Evolutionary conservation across 2,797 vertebrate species (phyloP), one percentile per base, ranked within the genome.

Genomic region (Artibeus lituratus): DNA sequence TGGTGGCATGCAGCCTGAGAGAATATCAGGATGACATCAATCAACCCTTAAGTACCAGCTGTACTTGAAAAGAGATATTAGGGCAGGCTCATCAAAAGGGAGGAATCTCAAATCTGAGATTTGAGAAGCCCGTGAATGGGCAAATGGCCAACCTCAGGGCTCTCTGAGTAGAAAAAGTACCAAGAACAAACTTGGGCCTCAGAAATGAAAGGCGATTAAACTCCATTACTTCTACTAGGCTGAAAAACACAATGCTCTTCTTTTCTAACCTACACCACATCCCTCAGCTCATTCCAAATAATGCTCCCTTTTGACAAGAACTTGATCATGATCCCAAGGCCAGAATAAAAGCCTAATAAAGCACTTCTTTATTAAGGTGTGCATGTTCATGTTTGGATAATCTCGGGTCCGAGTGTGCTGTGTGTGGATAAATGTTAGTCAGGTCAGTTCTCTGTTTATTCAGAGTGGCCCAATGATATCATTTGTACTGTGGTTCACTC

Each of bases 61-160:
- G 92, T 92, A 82, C 90, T 95, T 91, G 80, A 70, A 77, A 95
- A 86, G 87, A 37, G 29, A 42, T 14, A 22, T 35, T 83, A 89
- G 55, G 44, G 7, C 12, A 53, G 73, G 47, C n/a, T 89, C 88
- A 92, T 81, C 62, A 83, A 94, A 51, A 92, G 57, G 80, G 21
- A 92, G 24, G 47, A 84, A 91, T 91, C 76, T 81, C 85, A 69
- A 87, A 91, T 87, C 76, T 69, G 85, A 62, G 35, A 76, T 80
- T 67, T 82, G 96, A 67, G 84, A 92, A 72, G 9, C 84, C 93
- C 76, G 84, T 94, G 62, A 90, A 65, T 70, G 62, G 94, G 94
- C 87, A 87, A 51, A 65, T 65, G 59, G 94, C 91, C 92, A 96
- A 83, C 21, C 24, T 57, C 65, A 72, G 26, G 44, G 73, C 16